Percentiles rank a stretch among this genome's conserved stretches.
Evolutionary conservation across 2,113 vertebrate genomes (phyloP).

Genomic region (Ictalurus furcatus): DNA sequence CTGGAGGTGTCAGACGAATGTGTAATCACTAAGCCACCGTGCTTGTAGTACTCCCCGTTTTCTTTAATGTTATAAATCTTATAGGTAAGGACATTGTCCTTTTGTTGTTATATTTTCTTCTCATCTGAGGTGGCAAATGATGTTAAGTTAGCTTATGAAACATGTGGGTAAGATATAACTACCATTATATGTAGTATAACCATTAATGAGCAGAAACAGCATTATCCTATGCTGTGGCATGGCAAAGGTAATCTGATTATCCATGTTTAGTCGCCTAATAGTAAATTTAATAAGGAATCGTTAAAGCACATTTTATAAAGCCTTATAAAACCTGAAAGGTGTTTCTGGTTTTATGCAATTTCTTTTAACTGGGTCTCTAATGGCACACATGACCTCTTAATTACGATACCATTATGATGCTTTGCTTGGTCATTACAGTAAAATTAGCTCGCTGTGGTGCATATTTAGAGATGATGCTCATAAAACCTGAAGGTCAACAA

Average conservation of each 20-base stretch:
- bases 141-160: not conserved
- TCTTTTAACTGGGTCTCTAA: not conserved
- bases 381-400: not conserved
- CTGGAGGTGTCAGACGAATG: too few relatives aligned
- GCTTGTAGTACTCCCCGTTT: not conserved
- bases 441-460: not conserved
- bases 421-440: not conserved
- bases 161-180: not conserved
- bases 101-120: not conserved
- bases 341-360: not conserved
- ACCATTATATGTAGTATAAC: not conserved
- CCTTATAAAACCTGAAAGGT: not conserved
- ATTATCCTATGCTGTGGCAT: not conserved
- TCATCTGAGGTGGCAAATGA: not conserved
- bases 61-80: not conserved
- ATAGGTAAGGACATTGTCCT: not conserved
- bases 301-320: not conserved
- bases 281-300: not conserved
- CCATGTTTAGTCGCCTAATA: not conserved
- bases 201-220: not conserved
- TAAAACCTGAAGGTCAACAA: constrained; percentile 8
- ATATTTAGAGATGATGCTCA: constrained; percentile 4
- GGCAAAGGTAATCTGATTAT: not conserved
- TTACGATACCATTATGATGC: not conserved
- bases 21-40: too few relatives aligned